Conservation (phyloP, 1,140 invertebrate genomes). For the Drosophila teissieri region DNA sequence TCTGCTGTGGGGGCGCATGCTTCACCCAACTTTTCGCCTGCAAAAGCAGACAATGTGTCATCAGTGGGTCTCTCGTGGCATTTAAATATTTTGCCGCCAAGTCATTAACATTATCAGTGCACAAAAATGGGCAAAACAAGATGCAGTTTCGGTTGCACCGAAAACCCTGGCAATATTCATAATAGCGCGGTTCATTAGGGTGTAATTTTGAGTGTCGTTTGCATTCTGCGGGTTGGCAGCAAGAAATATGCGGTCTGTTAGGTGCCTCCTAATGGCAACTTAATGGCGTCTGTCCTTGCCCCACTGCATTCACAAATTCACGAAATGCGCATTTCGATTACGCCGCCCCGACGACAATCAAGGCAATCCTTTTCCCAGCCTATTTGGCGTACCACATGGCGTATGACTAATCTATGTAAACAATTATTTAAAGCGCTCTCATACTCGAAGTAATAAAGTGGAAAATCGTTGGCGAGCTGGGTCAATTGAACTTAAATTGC, state of each 20-base stretch:
- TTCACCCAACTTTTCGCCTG: not conserved
- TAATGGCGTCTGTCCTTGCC: constrained; percentile 45
- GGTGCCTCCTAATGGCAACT: constrained; percentile 60
- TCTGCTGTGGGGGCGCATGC: not conserved
- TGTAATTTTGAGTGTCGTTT: constrained; percentile 54
- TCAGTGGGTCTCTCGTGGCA: constrained; percentile 38
- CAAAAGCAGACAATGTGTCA: constrained; percentile 50
- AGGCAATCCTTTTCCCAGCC: not conserved
- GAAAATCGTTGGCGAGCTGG: not conserved
- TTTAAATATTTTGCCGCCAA: constrained; percentile 52
- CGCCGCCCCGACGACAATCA: not conserved
- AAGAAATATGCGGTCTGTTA: constrained; percentile 22
- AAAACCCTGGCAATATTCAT: constrained; percentile 16
- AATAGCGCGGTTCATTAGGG: constrained; percentile 58
- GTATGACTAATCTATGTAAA: not conserved
- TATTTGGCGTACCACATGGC: not conserved
- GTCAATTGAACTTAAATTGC: constrained; percentile 23
- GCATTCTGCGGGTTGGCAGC: constrained; percentile 1
- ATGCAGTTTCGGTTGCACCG: constrained; percentile 6
- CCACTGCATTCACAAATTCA: constrained; percentile 2
- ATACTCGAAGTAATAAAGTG: not conserved
- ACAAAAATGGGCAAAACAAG: constrained; percentile 21
- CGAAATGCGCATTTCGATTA: constrained; percentile 3
- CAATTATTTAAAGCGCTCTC: too few relatives aligned
- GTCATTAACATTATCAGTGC: constrained; percentile 69